phyloP scores from a whole-genome alignment of 2,113 vertebrate species.

The Willisornis vidua region DNA sequence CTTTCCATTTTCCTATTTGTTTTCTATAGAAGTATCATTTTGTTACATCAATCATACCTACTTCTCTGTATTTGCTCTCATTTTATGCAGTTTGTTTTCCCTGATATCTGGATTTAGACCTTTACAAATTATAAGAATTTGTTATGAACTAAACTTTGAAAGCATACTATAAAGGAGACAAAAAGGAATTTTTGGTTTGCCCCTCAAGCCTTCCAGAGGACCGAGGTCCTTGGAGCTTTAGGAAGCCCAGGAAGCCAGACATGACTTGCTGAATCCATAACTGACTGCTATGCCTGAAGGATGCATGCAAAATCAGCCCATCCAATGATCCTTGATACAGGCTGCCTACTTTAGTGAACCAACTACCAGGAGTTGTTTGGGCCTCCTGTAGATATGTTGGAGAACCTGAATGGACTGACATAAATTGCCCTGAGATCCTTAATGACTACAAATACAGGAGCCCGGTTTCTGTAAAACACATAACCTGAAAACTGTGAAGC shows the following conservation, averaged over 20 bases:
- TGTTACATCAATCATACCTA: background rate
- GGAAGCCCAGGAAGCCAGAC: background rate
- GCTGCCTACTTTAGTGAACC: background rate
- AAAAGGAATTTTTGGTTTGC: background rate
- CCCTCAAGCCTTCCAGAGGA: background rate
- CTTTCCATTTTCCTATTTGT: background rate
- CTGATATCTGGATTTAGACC: background rate
- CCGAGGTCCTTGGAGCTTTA: background rate
- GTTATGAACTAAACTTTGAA: background rate
- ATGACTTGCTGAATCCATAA: background rate
- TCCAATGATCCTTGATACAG: background rate
- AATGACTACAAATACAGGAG: background rate
- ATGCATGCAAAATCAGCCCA: background rate
- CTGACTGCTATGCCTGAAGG: background rate
- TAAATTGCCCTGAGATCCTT: background rate
- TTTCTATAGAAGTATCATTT: background rate
- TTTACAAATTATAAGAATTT: background rate
- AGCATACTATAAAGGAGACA: background rate
- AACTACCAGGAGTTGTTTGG: background rate
- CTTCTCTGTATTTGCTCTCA: background rate
- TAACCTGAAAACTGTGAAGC: background rate
- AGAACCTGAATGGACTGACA: background rate
- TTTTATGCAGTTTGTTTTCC: background rate
- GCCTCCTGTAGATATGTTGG: background rate
- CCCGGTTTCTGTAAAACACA: background rate